phyloP scores from a whole-genome alignment of 2,888 invertebrate genomes.

The Papilio elwesi region DNA sequence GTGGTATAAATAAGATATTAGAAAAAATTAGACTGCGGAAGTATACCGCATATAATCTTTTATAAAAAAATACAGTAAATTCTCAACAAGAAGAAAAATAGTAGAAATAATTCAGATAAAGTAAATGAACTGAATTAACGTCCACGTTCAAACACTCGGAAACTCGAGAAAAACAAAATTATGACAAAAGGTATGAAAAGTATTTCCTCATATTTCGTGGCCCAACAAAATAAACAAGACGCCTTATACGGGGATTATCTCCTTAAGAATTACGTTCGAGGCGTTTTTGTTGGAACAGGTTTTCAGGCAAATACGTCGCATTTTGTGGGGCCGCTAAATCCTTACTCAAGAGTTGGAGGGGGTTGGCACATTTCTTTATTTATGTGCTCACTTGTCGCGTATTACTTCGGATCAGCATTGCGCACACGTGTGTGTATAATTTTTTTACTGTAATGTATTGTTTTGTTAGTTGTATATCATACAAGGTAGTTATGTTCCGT shows the following conservation, averaged over 20 bases:
- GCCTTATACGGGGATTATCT: constrained; percentile 75
- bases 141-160: neutral
- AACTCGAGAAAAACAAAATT: neutral
- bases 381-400: constrained; percentile 29
- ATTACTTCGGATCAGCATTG: constrained; percentile 24
- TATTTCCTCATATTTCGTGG: constrained; percentile 49
- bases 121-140: too few relatives aligned
- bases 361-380: constrained; percentile 30
- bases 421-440: constrained; percentile 32
- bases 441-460: constrained; percentile 31
- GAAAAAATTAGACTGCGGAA: too few relatives aligned
- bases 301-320: constrained; percentile 43
- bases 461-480: neutral
- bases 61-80: too few relatives aligned
- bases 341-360: neutral
- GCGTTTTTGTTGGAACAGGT: constrained; percentile 55
- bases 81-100: too few relatives aligned
- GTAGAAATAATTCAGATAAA: too few relatives aligned
- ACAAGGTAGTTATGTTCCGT: neutral
- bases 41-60: too few relatives aligned
- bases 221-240: constrained; percentile 70
- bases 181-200: neutral
- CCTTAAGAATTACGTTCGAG: constrained; percentile 73
- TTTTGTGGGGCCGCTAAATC: constrained; percentile 26
- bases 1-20: too few relatives aligned